A percentile compares a stretch with the other conserved stretches of the same genome.
These are phyloP conservation scores for Aradophagus sp. DNA, from an alignment of 1,140 invertebrate species.

Conservation along the genomic window DNA sequence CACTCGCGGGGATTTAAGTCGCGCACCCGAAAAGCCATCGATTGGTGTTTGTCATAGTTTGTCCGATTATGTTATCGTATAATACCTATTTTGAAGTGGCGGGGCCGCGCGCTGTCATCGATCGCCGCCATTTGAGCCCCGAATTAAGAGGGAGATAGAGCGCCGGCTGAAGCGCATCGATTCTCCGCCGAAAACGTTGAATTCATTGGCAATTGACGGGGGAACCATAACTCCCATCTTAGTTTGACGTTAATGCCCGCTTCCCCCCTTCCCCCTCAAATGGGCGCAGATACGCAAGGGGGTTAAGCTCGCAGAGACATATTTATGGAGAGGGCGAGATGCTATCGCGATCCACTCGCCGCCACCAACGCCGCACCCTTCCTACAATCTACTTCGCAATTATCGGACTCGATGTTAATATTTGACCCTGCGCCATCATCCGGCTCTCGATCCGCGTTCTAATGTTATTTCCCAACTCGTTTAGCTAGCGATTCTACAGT, in stretches of 20 bases:
- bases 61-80: conserved; percentile 34
- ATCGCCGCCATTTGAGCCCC: conserved; percentile 43
- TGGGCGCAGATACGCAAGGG: conserved; percentile 68
- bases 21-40: conserved; percentile 1
- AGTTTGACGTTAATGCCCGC: conserved; percentile 75
- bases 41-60: conserved; percentile 42
- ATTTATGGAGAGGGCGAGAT: conserved; percentile 76
- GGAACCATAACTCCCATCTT: conserved; percentile 75
- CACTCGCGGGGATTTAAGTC: conserved; percentile 16
- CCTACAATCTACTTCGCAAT: conserved; percentile 74
- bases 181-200: conserved; percentile 73
- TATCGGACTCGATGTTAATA: conserved; percentile 74
- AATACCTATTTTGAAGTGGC: conserved; percentile 8
- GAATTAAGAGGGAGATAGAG: conserved; percentile 47
- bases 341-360: conserved; percentile 68
- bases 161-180: conserved; percentile 67
- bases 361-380: conserved; percentile 61
- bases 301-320: conserved; percentile 75
- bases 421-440: conserved; percentile 68
- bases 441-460: conserved; percentile 25
- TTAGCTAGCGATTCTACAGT: too few species aligned
- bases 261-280: conserved; percentile 70
- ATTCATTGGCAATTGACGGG: conserved; percentile 76
- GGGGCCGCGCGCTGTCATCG: conserved; percentile 29
- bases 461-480: not conserved